A percentile compares a stretch with the other conserved stretches of the same genome.
Conservation (phyloP, 2,797 vertebrate species). For the Accipiter badius region DNA sequence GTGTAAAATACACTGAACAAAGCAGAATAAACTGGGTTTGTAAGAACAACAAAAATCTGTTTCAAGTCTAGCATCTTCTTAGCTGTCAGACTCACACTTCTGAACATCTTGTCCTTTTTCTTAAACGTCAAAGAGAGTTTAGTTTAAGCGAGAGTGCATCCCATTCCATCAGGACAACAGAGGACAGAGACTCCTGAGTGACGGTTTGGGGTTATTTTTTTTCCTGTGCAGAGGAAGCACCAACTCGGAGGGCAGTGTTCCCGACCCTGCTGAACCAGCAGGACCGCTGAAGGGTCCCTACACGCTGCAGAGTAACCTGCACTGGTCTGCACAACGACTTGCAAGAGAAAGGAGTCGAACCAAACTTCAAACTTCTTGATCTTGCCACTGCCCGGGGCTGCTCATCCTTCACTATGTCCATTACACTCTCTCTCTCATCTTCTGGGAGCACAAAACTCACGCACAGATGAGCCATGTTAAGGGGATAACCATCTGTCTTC, state of each 20-base stretch:
- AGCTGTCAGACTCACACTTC: not conserved
- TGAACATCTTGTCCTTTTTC: not conserved
- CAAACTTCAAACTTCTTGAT: not conserved
- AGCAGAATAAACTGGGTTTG: not conserved
- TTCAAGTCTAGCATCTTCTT: constrained; percentile 1
- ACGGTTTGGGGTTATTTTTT: accelerated
- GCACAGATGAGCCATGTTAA: not conserved
- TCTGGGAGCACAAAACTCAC: not conserved
- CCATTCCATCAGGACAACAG: not conserved
- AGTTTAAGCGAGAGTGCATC: not conserved
- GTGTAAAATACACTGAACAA: not conserved
- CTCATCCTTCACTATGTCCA: not conserved
- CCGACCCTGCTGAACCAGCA: not conserved
- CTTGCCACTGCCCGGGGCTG: not conserved
- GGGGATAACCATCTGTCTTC: not conserved
- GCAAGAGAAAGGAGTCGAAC: not conserved
- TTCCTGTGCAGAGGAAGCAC: not conserved
- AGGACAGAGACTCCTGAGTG: not conserved
- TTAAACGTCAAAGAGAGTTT: not conserved
- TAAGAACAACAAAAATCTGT: constrained; percentile 18
- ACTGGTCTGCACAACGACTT: accelerated
- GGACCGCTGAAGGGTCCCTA: not conserved
- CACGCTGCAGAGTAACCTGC: not conserved
- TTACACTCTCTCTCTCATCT: not conserved
- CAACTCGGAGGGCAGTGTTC: not conserved